These are phyloP conservation scores for Xanthorhoe spadicearia DNA, from an alignment of 2,888 invertebrate genomes.

Conservation along the genomic window DNA sequence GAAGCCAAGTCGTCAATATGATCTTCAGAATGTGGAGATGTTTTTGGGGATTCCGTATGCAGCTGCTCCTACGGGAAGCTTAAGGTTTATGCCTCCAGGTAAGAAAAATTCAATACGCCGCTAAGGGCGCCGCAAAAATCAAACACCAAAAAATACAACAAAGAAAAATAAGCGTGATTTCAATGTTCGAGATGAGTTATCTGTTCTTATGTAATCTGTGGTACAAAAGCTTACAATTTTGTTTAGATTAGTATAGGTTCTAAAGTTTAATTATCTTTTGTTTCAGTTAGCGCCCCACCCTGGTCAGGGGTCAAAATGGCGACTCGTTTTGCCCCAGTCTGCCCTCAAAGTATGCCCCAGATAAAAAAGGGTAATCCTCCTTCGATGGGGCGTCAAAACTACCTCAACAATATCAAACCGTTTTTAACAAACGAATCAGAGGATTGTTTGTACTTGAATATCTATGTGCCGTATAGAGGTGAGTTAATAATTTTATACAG, in stretches of 20 bases:
- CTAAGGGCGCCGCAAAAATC: no score
- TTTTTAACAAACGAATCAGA: conserved; percentile 89
- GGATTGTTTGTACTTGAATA: conserved; percentile 96
- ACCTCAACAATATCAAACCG: conserved; percentile 89
- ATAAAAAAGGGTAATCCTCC: conserved; percentile 86
- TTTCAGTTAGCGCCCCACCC: conserved; percentile 89
- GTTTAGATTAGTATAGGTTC: no score
- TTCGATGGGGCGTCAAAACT: conserved; percentile 87
- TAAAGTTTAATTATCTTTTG: conserved; percentile 39
- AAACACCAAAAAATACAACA: no score
- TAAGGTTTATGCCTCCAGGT: conserved; percentile 94
- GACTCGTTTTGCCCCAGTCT: conserved; percentile 91
- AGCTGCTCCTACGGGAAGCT: conserved; percentile 89
- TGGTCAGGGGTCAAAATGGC: conserved; percentile 90
- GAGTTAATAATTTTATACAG: conserved; percentile 59
- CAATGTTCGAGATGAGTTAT: no score
- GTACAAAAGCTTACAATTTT: no score
- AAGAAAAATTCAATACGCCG: background rate
- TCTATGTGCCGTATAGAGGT: conserved; percentile 95
- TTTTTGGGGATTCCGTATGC: conserved; percentile 93
- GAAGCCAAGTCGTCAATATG: conserved; percentile 86
- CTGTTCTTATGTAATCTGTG: no score
- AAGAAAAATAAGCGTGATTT: no score
- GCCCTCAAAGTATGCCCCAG: conserved; percentile 92
- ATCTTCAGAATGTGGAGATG: conserved; percentile 88